These are phyloP conservation scores for Odontophorus gujanensis DNA, from an alignment of 2,113 vertebrate species.

Conservation along the genomic window DNA sequence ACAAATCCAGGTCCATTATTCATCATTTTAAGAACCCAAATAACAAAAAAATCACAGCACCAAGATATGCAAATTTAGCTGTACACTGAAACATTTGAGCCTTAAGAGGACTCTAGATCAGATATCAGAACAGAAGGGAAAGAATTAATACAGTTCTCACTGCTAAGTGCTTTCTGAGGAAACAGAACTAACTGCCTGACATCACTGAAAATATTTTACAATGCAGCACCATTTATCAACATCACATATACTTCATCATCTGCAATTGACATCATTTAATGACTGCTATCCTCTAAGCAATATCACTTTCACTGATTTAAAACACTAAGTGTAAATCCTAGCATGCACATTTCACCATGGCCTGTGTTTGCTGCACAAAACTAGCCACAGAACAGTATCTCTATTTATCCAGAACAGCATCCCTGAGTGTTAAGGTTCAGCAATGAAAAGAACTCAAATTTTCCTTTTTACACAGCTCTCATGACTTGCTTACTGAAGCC, in stretches of 20 bases:
- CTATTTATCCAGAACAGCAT: not conserved
- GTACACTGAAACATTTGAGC: not conserved
- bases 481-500: not conserved
- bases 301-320: not conserved
- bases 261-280: not conserved
- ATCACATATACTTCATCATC: not conserved
- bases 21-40: not conserved
- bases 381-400: not conserved
- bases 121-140: not conserved
- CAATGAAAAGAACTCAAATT: not conserved
- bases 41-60: not conserved
- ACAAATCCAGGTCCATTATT: not conserved
- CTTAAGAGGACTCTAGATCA: not conserved
- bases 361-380: not conserved
- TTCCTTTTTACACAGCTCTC: not conserved
- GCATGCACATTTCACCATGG: not conserved
- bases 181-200: not conserved
- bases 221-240: not conserved
- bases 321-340: not conserved
- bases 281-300: not conserved
- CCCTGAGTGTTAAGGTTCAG: not conserved
- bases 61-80: not conserved
- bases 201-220: not conserved
- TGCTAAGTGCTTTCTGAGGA: not conserved
- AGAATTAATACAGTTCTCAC: accelerated